Conservation (phyloP, 2,888 invertebrate species). For the Halocaridina rubra region DNA sequence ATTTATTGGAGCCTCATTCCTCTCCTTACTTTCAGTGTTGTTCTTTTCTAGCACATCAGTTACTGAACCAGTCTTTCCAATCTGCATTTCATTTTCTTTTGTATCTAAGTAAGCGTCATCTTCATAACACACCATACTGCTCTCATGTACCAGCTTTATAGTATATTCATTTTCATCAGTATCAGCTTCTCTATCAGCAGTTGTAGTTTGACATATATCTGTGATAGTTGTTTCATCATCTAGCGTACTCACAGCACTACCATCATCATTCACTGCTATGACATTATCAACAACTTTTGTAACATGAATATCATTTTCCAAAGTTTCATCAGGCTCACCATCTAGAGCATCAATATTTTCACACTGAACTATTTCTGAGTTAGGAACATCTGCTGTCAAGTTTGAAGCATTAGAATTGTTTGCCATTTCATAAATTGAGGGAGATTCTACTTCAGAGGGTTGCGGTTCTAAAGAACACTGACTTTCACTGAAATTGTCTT, state of each 20-base stretch:
- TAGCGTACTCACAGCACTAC: background rate
- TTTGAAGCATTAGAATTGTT: no score
- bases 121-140: background rate
- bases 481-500: no score
- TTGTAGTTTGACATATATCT: background rate
- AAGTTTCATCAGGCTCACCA: no score
- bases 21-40: background rate
- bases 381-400: no score
- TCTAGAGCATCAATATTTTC: background rate
- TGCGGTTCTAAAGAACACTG: no score
- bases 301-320: background rate
- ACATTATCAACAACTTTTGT: background rate
- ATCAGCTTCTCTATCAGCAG: background rate
- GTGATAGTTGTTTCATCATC: background rate
- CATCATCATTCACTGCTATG: background rate
- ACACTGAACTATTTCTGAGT: no score
- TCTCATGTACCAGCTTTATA: background rate
- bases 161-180: background rate
- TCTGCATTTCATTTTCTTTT: background rate
- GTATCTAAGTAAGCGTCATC: background rate
- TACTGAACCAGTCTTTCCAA: background rate
- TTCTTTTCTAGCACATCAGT: background rate
- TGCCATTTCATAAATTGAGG: no score
- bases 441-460: no score
- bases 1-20: no score